Percentiles rank a stretch among this genome's conserved stretches.
Conservation (phyloP, 1,140 invertebrate species). For the Diuraphis noxia region DNA sequence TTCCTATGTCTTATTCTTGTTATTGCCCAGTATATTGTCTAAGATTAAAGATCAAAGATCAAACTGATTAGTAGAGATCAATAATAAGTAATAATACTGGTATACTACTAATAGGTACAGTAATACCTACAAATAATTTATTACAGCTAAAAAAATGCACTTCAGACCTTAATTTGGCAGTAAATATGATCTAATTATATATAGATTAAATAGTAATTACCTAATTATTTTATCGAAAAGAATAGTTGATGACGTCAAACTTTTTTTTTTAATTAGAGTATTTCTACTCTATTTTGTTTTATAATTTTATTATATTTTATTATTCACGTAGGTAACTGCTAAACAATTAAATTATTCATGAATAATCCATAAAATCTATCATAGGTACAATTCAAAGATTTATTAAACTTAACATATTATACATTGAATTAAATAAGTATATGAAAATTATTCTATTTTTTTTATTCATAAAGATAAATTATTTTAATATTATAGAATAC, state of each 20-base stretch:
- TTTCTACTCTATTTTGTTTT: not conserved
- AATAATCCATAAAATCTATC: not conserved
- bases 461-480: no score
- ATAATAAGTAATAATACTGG: not conserved
- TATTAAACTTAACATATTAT: not conserved
- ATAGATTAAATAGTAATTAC: slow-evolving; percentile 2
- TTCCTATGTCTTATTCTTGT: not conserved
- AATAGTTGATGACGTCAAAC: not conserved
- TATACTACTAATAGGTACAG: not conserved
- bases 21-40: not conserved
- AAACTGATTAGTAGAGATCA: not conserved
- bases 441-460: no score
- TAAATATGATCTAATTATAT: not conserved
- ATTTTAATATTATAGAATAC: not conserved
- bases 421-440: no score
- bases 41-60: not conserved
- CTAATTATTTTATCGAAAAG: not conserved
- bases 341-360: not conserved
- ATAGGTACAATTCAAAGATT: not conserved
- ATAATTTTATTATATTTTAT: not conserved
- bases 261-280: not conserved
- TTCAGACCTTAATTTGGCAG: not conserved
- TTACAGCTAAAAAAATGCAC: not conserved
- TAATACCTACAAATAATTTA: not conserved
- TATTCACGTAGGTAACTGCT: not conserved